A percentile compares a stretch with the other conserved stretches of the same genome.
phyloP scores from a whole-genome alignment of 2,113 vertebrate species.

The Psophia crepitans region DNA sequence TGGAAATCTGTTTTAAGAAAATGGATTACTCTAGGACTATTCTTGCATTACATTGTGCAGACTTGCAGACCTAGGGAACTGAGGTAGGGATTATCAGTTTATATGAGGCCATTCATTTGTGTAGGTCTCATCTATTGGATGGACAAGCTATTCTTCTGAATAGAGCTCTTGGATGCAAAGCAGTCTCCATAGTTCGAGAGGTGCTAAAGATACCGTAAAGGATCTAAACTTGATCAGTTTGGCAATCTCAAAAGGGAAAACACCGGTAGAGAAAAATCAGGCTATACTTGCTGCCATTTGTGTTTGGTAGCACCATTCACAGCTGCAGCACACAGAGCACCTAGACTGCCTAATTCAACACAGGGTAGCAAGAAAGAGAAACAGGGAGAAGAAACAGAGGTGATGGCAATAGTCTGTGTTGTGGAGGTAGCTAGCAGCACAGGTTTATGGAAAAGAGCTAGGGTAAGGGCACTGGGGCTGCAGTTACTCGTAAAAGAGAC shows the following conservation, averaged over 20 bases:
- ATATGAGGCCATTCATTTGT: not conserved
- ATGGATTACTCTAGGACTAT: not conserved
- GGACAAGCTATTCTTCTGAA: not conserved
- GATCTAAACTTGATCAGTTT: not conserved
- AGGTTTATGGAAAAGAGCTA: not conserved
- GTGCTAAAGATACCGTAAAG: not conserved
- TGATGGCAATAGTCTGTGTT: not conserved
- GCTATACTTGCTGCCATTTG: accelerated
- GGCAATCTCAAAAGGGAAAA: not conserved
- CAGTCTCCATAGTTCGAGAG: not conserved
- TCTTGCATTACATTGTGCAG: not conserved
- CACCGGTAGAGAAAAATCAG: not conserved
- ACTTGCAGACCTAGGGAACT: not conserved
- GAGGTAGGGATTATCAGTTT: not conserved
- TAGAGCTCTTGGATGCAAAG: not conserved
- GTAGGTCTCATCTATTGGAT: not conserved
- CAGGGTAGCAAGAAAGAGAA: not conserved
- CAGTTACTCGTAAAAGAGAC: not conserved
- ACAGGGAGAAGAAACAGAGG: not conserved
- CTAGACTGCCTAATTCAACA: not conserved
- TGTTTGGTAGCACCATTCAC: not conserved
- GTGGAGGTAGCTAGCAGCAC: not conserved
- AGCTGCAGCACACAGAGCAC: not conserved
- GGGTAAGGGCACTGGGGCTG: not conserved
- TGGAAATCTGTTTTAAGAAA: not conserved